Conservation (phyloP, 2,113 vertebrate species). For the Salminus brasiliensis region DNA sequence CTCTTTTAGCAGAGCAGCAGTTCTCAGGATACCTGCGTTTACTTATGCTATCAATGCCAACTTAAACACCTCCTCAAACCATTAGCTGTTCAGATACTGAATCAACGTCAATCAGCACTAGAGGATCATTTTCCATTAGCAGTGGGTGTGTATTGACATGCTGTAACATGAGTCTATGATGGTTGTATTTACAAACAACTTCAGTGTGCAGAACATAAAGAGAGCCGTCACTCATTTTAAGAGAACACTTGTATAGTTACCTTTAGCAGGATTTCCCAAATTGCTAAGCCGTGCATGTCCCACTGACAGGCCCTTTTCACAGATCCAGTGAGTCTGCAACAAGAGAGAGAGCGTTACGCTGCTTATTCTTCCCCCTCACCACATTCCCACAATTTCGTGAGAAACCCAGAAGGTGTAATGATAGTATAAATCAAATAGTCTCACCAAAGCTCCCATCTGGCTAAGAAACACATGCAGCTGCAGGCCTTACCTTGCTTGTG, state of each 20-base stretch:
- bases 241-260: conserved; percentile 67
- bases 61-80: too few relatives aligned
- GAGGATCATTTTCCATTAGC: too few relatives aligned
- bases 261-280: conserved; percentile 87
- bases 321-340: conserved; percentile 79
- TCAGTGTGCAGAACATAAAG: neutral
- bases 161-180: neutral
- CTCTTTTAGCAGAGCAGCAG: too few relatives aligned
- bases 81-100: too few relatives aligned
- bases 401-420: too few relatives aligned
- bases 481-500: conserved; percentile 79
- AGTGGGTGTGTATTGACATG: neutral
- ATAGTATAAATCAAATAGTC: neutral
- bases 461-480: neutral
- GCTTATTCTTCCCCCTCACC: neutral
- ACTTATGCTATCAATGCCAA: too few relatives aligned
- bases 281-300: conserved; percentile 88
- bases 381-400: neutral
- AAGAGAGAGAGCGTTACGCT: neutral
- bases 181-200: neutral
- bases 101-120: too few relatives aligned
- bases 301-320: conserved; percentile 91
- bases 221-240: neutral
- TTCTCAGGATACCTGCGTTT: too few relatives aligned
- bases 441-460: neutral